A percentile compares a stretch with the other conserved stretches of the same genome.
Evolutionary conservation across 1,140 invertebrate species (phyloP).

Genomic region (Heliconius hewitsoni): DNA sequence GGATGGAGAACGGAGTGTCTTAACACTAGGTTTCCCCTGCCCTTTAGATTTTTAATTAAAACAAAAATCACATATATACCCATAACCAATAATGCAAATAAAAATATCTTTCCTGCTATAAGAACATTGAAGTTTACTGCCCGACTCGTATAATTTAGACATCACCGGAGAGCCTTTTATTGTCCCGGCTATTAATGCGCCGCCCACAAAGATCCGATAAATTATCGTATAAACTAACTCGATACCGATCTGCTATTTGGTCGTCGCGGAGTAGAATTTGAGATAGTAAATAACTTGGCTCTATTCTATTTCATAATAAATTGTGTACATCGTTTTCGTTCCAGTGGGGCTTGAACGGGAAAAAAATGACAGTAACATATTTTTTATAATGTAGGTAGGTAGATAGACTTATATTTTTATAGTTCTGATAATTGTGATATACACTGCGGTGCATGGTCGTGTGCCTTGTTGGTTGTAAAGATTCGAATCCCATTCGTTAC

Average conservation of each 20-base stretch:
- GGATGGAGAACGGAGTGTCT: too few species aligned
- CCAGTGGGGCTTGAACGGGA: not conserved
- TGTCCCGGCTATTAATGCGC: slow-evolving; percentile 53
- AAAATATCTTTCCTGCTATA: slow-evolving; percentile 42
- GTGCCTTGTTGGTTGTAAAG: not conserved
- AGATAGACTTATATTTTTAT: not conserved
- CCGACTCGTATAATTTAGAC: slow-evolving; percentile 50
- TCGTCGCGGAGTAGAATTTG: slow-evolving; percentile 39
- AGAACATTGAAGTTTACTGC: slow-evolving; percentile 45
- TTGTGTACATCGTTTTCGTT: slow-evolving; percentile 19
- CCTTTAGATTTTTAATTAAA: not conserved
- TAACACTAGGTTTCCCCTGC: too few species aligned
- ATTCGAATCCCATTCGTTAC: too few species aligned
- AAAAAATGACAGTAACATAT: slow-evolving; percentile 16
- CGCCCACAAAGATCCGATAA: slow-evolving; percentile 53
- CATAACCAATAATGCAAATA: slow-evolving; percentile 38
- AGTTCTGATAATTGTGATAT: not conserved
- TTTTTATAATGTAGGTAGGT: slow-evolving; percentile 1
- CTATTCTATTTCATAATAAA: slow-evolving; percentile 35
- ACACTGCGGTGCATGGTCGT: too few species aligned
- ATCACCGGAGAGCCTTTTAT: slow-evolving; percentile 51
- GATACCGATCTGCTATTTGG: slow-evolving; percentile 47
- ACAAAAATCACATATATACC: slow-evolving; percentile 22
- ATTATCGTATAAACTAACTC: slow-evolving; percentile 51
- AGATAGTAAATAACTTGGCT: slow-evolving; percentile 41